Evolutionary conservation across 2,797 vertebrate species (phyloP).

Genomic region (Danio choprae): DNA sequence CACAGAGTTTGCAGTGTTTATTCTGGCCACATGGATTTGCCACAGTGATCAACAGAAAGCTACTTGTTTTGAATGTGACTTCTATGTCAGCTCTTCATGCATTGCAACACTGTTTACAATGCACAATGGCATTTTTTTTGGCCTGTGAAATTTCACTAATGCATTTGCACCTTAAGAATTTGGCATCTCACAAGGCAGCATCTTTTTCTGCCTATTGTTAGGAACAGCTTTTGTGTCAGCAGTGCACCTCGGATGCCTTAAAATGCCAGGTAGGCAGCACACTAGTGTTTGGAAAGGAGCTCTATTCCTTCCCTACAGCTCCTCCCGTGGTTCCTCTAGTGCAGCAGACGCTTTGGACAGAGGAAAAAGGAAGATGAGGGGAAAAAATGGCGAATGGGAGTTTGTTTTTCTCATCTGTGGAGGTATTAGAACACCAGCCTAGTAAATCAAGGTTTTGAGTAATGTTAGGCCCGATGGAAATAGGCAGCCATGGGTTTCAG

Average conservation of each 20-base stretch:
- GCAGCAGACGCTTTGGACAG: slow-evolving; percentile 1
- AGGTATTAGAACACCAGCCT: slow-evolving; percentile 19
- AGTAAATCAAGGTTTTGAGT: slow-evolving; percentile 40
- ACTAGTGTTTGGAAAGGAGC: slow-evolving; percentile 27
- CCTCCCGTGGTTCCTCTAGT: slow-evolving; percentile 1
- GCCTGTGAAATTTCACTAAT: not conserved
- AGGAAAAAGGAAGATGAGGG: slow-evolving; percentile 8
- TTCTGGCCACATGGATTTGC: not conserved
- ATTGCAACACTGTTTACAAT: not conserved
- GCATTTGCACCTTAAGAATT: not conserved
- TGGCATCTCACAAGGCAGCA: not conserved
- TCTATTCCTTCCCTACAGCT: slow-evolving; percentile 10
- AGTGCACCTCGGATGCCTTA: not conserved
- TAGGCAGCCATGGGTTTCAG: slow-evolving; percentile 20
- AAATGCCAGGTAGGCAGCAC: slow-evolving; percentile 10
- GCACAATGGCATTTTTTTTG: not conserved
- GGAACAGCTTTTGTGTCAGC: not conserved
- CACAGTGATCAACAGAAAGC: not conserved
- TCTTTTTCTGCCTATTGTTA: not conserved
- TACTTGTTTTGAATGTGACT: not conserved
- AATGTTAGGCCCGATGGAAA: slow-evolving; percentile 20
- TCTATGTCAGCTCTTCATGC: not conserved
- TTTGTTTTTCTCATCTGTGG: slow-evolving; percentile 53
- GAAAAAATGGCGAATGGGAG: slow-evolving; percentile 27
- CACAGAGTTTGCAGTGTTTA: not conserved